Evolutionary conservation across 2,888 invertebrate species (phyloP), one percentile per base, ranked within the genome.

Genomic region (Cylloceria caligata): DNA sequence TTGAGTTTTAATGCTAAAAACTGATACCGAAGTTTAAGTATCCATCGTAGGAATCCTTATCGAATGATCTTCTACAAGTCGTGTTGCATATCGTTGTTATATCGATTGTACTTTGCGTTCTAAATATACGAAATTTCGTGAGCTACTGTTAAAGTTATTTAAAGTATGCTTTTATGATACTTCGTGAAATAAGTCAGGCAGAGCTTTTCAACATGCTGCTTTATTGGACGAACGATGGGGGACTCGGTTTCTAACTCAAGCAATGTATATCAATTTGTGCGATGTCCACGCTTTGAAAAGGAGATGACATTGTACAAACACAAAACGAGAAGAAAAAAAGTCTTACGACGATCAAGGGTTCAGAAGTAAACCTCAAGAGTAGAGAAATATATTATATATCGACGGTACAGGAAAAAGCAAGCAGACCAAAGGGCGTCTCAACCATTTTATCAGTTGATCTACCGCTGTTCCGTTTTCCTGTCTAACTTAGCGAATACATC

Each of bases 401-500:
- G 42, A 13, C 16, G 27, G 30, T 19, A 30, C 21, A 11, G 39
- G 6, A 3, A 45, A 13, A 34, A 30, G 19, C 27, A 64, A 47
- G 13, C 5, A n/a, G 19, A 52, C 11, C 47, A 47, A 36, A 21
- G 34, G 47, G n/a, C 9, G 34, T 49, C 47, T 68, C 67, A 24
- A 36, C 19, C 27, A 39, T 68, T 68, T 68, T 76, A 68, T 68
- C 72, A 73, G 36, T 24, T 36, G 72, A 39, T 65, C 30, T 47
- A 16, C 11, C 11, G 64, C 21, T 11, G 49, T 5, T 42, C 62
- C 13, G 47, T 49, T 68, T 73, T 64, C 24, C 68, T 27, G 27
- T 62, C 21, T 21, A 60, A 57, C 52, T 13, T 30, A 39, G 13
- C 52, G 52, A 39, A 30, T 16, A 39, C 7, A 11, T 45, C 19